Base-by-base conservation (phyloP, 92 coral and sea anemone genomes). In the Epizoanthus stellaris region DNA sequence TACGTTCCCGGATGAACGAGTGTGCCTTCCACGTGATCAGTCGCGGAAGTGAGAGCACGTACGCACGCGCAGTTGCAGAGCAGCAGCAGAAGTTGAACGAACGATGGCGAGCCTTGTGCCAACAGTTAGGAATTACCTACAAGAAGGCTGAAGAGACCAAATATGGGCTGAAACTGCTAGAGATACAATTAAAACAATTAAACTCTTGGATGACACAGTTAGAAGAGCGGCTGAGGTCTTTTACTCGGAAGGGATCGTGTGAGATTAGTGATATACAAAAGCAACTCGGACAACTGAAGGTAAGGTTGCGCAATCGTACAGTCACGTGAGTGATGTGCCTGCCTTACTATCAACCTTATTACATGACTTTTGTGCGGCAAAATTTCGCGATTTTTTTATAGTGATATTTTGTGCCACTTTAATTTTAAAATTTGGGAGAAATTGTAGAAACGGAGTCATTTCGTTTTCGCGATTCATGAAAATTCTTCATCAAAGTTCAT, bases 121-220 rank as follows among this genome's bases (percentile, higher is more conserved):
- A 95, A 86, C 99, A 94, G 90, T 80, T 96, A 82, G 99, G 99
- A 6, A 94, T 96, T 49, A 95, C 99, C 12, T 96, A 96, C 88
- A 95, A 96, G 89, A 96, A 95, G 76, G 99, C 99, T 5, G 99
- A 96, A 57, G 98, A 96, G 88, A 96, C 99, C 4, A 93, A 95
- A 53, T 96, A 94, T 81, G 95, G 96, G 19, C 84, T 96, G 73
- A 94, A 94, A 76, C 81, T 96, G 70, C 80, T 96, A 76, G 99
- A 96, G 84, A 88, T 95, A 7, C 99, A 96, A 42, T 66, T 96
- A 49, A 94, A 93, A 68, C 99, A 94, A 69, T 91, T 96, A 1
- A 96, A 96, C 82, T 82, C 95, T 15, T 96, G 99, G 99, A 96
- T 96, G 94, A 80, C 93, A 4, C 92, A 93, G 72, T 89, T 96